Evolutionary conservation across 2,113 vertebrate genomes (phyloP), one percentile per base, ranked within the genome.

Genomic region (Paracanthobrama guichenoti): DNA sequence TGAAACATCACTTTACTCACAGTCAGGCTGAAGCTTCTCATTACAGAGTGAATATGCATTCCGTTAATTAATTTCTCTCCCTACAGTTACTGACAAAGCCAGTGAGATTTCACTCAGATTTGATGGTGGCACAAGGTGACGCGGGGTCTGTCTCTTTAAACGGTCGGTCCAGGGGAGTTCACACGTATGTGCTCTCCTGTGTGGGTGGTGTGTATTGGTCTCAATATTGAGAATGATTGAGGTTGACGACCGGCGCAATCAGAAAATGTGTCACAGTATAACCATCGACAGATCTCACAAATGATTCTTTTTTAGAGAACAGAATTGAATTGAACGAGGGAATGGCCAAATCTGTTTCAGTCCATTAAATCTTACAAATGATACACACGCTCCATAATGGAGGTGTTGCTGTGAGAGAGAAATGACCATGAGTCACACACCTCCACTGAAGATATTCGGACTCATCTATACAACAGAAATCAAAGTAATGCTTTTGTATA

Each of bases 341-440:
- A 71, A 80, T 50, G 48, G 83, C 55, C 16, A 60, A 80, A 80
- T 79, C 59, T 64, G 83, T 83, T 75, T 85, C 75, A 42, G 44
- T 22, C 67, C 69, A 85, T 88, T 87, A 87, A 62, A 14, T 76
- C 69, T 79, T 76, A 85, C 86, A 77, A 82, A 85, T 85, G 82
- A 83, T 87, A 79, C 73, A 85, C 64, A 48, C 14, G 2, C n/a
- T 75, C 82, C 55, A 50, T 75, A 78, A 87, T 78, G 55, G 73
- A 82, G 73, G 55, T 62, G 24, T 59, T 62, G 39, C 82, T 26
- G n/a, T 20, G 66, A 42, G 73, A 77, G 6, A 64, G 78, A 80
- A 28, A 80, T 66, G 78, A 79, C 73, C 80, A 26, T 4, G 9
- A 78, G 50, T 48, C 59, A 81, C 80, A n/a, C 74, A 62, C n/a